Evolutionary conservation across 2,888 invertebrate genomes (phyloP), one percentile per base, ranked within the genome.

Genomic region (Erpobdella octoculata): DNA sequence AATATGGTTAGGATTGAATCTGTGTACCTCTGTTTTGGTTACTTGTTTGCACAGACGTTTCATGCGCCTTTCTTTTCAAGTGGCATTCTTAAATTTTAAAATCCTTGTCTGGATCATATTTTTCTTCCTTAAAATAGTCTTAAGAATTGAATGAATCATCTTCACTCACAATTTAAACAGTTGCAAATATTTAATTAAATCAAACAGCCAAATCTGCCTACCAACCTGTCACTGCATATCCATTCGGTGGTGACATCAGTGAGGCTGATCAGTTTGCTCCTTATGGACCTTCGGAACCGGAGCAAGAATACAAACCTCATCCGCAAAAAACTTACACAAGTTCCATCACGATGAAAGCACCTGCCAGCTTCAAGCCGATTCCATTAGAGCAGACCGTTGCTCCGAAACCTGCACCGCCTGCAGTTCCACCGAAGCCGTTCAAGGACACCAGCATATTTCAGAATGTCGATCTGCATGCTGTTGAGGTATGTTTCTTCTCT

Each of bases 401-500:
- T 5, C 81, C 82, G 6, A 77, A 76, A 12, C 80, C 82, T 0
- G 76, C 76, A 5, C 78, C 80, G 0, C 75, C 77, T 3, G 73
- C 74, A n/a, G 78, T 78, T 21, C 79, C 78, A 72, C 76, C 76
- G 9, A 81, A 81, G 75, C 81, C 81, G 6, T 78, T 78, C 41
- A 80, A 80, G 72, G 80, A 82, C 72, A 79, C 78, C 48, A 75
- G 78, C 68, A 78, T 81, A 61, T 78, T 83, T 72, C 77, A 81
- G 75, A 80, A 79, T 58, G 82, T 83, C 15, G 83, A 83, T 75
- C 80, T 80, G 64, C 83, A 83, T 72, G 83, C 83, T 71, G 80
- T 82, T 67, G 81, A 82, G 80, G 82, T 82, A 70, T 72, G 74
- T 58, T 48, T 12, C n/a, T n/a, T n/a, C n/a, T n/a, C n/a, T n/a